Percentiles rank a stretch among this genome's conserved stretches.
Evolutionary conservation across 2,797 vertebrate species (phyloP).

Genomic region (Nothura maculosa): DNA sequence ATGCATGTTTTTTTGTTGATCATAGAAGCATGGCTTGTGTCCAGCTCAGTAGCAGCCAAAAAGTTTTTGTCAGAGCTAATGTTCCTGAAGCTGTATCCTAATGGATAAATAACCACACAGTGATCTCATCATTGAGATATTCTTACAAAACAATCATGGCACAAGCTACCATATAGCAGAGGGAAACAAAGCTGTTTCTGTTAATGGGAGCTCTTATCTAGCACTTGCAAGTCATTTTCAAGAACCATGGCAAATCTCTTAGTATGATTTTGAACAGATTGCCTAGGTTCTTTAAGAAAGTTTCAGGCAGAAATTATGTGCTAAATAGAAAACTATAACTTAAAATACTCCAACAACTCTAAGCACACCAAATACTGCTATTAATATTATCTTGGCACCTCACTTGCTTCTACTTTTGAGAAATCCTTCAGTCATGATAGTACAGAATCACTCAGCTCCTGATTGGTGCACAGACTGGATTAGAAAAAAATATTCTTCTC

Average conservation of each 20-base stretch:
- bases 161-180: neutral
- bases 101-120: neutral
- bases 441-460: neutral
- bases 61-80: neutral
- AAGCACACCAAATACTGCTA: neutral
- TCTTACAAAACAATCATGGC: neutral
- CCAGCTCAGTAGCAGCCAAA: neutral
- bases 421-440: neutral
- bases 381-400: neutral
- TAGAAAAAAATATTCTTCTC: neutral
- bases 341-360: neutral
- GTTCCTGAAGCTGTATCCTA: neutral
- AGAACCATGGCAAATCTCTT: neutral
- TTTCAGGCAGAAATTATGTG: neutral
- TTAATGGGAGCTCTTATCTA: neutral
- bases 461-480: rapidly evolving
- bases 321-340: neutral
- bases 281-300: neutral
- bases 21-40: neutral
- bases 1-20: neutral
- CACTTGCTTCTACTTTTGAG: neutral
- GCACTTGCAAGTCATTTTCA: neutral
- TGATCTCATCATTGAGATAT: neutral
- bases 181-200: neutral
- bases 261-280: neutral